A percentile compares a stretch with the other conserved stretches of the same genome.
These are phyloP conservation scores for Palythoa grandiflora DNA, from an alignment of 92 coral and sea anemone genomes.

Conservation along the genomic window DNA sequence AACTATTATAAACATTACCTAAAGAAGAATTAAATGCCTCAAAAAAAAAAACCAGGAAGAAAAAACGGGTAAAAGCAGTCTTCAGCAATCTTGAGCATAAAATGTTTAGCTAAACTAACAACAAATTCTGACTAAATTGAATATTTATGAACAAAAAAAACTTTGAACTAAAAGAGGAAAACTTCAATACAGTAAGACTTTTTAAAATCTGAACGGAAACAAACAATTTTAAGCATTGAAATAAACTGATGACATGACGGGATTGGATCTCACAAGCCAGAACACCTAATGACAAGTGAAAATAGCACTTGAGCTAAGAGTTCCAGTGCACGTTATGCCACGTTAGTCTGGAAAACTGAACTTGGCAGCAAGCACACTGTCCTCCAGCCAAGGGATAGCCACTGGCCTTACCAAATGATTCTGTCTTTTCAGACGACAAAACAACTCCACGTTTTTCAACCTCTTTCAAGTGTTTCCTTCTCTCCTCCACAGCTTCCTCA, in stretches of 20 bases:
- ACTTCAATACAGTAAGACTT: neutral
- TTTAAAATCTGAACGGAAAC: neutral
- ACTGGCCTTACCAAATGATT: conserved; percentile 23
- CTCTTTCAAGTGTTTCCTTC: conserved; percentile 70
- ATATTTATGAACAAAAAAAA: too few relatives aligned
- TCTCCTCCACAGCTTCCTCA: conserved; percentile 75
- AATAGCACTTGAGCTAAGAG: neutral
- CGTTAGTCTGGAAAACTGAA: neutral
- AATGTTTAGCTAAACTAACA: too few relatives aligned
- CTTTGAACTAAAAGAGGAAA: neutral
- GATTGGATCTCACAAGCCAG: conserved; percentile 16
- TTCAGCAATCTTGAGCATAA: too few relatives aligned
- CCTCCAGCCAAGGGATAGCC: conserved; percentile 4
- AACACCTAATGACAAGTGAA: conserved; percentile 17
- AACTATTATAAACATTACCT: neutral
- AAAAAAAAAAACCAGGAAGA: neutral
- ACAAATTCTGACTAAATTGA: too few relatives aligned
- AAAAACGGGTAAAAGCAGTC: too few relatives aligned
- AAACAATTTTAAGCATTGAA: neutral
- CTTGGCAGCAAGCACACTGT: conserved; percentile 6
- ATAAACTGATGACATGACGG: neutral
- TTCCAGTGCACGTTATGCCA: neutral
- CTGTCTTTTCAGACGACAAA: conserved; percentile 55
- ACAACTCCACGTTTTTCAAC: conserved; percentile 68
- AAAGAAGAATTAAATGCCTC: neutral